A percentile compares a stretch with the other conserved stretches of the same genome.
phyloP scores from a whole-genome alignment of 2,113 vertebrate species.

The Willisornis vidua region DNA sequence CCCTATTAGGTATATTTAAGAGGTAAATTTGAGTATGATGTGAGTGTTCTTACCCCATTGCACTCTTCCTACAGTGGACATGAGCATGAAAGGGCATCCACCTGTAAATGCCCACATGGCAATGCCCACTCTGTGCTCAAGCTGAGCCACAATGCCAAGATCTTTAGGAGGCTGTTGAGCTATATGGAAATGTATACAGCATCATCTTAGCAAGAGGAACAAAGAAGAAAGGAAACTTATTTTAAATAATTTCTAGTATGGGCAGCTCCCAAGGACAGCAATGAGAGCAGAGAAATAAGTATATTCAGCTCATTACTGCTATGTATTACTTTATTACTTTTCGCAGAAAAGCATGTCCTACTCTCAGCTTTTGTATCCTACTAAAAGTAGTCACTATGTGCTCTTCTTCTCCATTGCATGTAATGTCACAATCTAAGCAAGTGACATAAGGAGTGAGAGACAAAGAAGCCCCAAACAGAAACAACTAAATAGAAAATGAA shows the following conservation, averaged over 20 bases:
- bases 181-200: background rate
- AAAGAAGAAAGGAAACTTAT: background rate
- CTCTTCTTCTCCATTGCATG: background rate
- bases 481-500: background rate
- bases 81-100: background rate
- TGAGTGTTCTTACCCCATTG: background rate
- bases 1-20: background rate
- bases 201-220: background rate
- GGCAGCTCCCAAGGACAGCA: background rate
- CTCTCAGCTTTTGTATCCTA: background rate
- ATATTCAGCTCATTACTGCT: background rate
- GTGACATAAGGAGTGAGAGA: background rate
- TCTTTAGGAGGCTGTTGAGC: background rate
- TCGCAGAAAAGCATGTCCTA: background rate
- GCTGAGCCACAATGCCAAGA: background rate
- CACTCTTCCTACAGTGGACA: fast-evolving
- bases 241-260: background rate
- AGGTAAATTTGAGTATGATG: background rate
- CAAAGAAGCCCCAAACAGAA: background rate
- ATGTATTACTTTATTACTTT: background rate
- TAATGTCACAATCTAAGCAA: background rate
- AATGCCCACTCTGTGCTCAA: background rate
- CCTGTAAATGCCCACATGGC: background rate
- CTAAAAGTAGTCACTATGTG: background rate
- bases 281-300: background rate